phyloP scores from a whole-genome alignment of 2,797 vertebrate species.

The Alosa sapidissima region DNA sequence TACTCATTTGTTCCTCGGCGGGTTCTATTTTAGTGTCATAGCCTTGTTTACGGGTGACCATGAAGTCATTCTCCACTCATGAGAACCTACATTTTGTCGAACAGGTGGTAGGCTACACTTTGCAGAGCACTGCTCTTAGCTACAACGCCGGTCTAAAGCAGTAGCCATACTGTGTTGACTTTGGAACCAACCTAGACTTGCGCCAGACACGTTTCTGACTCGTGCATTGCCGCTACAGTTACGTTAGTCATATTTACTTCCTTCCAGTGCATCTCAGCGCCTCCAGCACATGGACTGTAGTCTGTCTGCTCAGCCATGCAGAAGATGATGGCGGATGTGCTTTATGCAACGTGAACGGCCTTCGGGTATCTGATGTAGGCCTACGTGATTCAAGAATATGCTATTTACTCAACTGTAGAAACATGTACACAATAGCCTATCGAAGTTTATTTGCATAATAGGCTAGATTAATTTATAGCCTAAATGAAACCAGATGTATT shows the following conservation, averaged over 20 bases:
- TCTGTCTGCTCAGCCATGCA: conserved; percentile 5
- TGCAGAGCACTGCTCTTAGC: no score
- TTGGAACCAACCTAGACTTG: neutral
- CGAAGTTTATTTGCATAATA: no score
- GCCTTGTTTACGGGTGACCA: neutral
- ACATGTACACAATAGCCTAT: neutral
- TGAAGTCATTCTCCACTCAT: neutral
- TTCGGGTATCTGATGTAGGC: conserved; percentile 1
- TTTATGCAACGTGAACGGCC: conserved; percentile 32
- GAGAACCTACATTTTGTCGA: neutral
- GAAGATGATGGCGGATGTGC: conserved; percentile 17
- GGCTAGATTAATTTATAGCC: no score
- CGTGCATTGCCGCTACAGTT: neutral
- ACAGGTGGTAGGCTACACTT: neutral
- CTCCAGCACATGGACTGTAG: conserved; percentile 13
- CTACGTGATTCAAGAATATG: neutral
- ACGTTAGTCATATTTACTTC: neutral
- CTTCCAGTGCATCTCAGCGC: neutral
- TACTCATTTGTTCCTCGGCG: neutral
- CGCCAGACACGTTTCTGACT: conserved; percentile 6
- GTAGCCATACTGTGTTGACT: neutral
- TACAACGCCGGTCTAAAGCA: neutral
- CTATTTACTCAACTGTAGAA: conserved; percentile 23
- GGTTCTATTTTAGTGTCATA: neutral
- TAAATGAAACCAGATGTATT: neutral